A percentile compares a stretch with the other conserved stretches of the same genome.
These are phyloP conservation scores for Tryphoninae sp. DNA, from an alignment of 2,888 invertebrate genomes.

Conservation along the genomic window DNA sequence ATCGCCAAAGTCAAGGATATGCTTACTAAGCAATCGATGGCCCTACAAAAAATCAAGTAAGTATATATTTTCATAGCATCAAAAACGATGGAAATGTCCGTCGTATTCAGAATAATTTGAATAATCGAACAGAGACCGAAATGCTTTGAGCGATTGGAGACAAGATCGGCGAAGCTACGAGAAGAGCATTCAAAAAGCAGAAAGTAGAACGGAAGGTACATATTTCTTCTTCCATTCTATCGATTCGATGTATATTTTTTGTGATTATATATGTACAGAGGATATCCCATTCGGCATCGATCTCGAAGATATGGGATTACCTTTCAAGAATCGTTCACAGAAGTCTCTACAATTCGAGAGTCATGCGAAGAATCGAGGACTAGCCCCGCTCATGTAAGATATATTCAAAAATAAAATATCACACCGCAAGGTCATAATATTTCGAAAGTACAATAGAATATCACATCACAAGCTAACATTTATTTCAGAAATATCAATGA, in stretches of 20 bases:
- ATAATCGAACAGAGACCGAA: slow-evolving; percentile 75
- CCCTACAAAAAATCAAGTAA: slow-evolving; percentile 85
- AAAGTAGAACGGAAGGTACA: slow-evolving; percentile 74
- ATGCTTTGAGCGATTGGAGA: slow-evolving; percentile 84
- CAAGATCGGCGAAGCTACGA: slow-evolving; percentile 79
- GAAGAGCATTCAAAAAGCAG: slow-evolving; percentile 70
- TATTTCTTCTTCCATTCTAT: neutral
- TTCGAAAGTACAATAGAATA: neutral
- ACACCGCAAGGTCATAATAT: neutral
- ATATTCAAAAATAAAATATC: slow-evolving; percentile 9
- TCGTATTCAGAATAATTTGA: slow-evolving; percentile 7
- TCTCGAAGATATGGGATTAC: slow-evolving; percentile 83
- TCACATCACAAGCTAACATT: neutral
- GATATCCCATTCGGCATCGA: slow-evolving; percentile 81
- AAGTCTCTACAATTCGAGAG: slow-evolving; percentile 68
- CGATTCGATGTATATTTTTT: neutral
- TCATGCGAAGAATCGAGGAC: slow-evolving; percentile 48
- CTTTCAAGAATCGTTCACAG: slow-evolving; percentile 82
- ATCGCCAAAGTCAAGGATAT: slow-evolving; percentile 84
- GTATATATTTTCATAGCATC: slow-evolving; percentile 58
- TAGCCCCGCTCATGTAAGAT: slow-evolving; percentile 65
- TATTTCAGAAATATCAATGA: slow-evolving; percentile 71
- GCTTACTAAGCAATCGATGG: slow-evolving; percentile 83
- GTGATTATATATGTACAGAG: slow-evolving; percentile 78
- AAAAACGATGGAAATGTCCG: too few relatives aligned